Base-by-base conservation (phyloP, 2,888 invertebrate genomes). In the Sympetrum striolatum region DNA sequence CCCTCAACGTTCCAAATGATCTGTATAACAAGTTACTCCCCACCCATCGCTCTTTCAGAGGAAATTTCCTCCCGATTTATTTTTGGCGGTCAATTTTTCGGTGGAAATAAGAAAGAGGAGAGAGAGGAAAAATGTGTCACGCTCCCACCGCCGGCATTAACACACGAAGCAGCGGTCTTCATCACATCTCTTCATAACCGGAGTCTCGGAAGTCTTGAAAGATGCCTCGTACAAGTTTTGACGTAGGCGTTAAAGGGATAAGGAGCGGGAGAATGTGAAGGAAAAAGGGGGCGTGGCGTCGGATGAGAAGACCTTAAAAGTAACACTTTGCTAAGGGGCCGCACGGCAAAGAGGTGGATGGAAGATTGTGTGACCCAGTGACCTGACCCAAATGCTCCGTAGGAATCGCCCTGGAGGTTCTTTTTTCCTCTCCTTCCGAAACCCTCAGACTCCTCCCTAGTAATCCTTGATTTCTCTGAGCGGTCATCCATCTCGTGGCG, bases 391-490 rank as follows among this genome's bases (percentile, higher is more conserved):
- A 35, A 60, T 58, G 35, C 82, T 64, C 37, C n/a, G 60, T 37
- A 60, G 86, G 37, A 86, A 86, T 37, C 58, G 82, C 86, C 86
- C 39, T 12, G 37, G 37, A 86, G 39, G 60, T 14, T 22, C 31
- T 31, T 18, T 4, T 14, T 37, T 15, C 3, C 37, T 37, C 60
- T 80, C 80, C 80, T 6, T 15, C 80, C n/a, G 44, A 25, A n/a
- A n/a, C 48, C 48, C 81, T n/a, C 48, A n/a, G 6, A 44, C 48
- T 48, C 35, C 53, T 5, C 31, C 53, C 81, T 35, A 58, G 86
- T 60, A 86, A 86, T 86, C 60, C 86, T 86, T 86, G 86, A 86
- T 86, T 86, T 86, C 58, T 35, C 86, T 35, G 64, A 60, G 86
- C 86, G 86, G 60, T 64, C 86, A 86, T 86, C 86, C 86, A 86